phyloP scores from a whole-genome alignment of 2,113 vertebrate species.

The Sander lucioperca region DNA sequence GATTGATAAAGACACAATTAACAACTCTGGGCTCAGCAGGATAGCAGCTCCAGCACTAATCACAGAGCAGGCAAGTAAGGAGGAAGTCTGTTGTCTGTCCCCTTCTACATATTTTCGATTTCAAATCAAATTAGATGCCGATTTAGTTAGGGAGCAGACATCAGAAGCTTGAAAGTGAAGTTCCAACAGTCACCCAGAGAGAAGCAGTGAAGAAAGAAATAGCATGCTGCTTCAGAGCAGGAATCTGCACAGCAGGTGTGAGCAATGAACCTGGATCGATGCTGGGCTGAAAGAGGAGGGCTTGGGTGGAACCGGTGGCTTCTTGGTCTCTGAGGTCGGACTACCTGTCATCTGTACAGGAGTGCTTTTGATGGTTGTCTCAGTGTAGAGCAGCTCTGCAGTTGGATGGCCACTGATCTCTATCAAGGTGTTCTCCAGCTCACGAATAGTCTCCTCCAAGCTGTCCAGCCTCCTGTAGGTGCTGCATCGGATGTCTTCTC shows the following conservation, averaged over 20 bases:
- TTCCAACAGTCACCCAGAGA: conserved; percentile 52
- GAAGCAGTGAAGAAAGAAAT: conserved; percentile 48
- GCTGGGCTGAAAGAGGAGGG: conserved; percentile 75
- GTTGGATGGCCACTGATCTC: conserved; percentile 85
- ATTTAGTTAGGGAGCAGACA: conserved; percentile 73
- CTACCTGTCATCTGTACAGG: conserved; percentile 10
- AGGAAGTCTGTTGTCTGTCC: conserved; percentile 74
- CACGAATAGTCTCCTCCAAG: conserved; percentile 92
- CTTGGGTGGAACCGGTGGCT: conserved; percentile 88
- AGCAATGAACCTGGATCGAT: conserved; percentile 83
- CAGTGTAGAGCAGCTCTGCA: conserved; percentile 40
- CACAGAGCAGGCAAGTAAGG: conserved; percentile 48
- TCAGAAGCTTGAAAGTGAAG: conserved; percentile 65
- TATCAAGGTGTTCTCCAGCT: conserved; percentile 91
- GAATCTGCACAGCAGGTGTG: conserved; percentile 41
- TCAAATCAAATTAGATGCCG: conserved; percentile 41
- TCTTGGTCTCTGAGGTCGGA: conserved; percentile 62
- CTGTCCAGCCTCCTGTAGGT: conserved; percentile 88
- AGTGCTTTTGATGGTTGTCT: not conserved
- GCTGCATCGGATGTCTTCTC: conserved; percentile 55
- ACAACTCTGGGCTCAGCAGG: conserved; percentile 45
- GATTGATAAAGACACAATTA: conserved; percentile 66
- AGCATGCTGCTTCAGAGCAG: conserved; percentile 28
- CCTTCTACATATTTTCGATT: conserved; percentile 53
- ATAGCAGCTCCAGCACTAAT: conserved; percentile 57